Conservation (phyloP, 2,797 vertebrate genomes). For the Malurus splendens region DNA sequence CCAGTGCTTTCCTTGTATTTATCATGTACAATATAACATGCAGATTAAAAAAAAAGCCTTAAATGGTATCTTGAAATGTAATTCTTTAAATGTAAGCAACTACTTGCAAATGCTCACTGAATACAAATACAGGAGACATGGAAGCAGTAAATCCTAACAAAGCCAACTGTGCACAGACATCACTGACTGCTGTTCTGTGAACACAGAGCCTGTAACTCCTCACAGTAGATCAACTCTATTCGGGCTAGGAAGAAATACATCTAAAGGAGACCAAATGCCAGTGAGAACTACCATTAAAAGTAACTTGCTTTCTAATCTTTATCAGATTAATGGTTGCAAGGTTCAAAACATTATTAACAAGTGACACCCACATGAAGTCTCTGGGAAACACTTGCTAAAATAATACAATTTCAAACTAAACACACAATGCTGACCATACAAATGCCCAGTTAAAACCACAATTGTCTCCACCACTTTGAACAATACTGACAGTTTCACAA, state of each 20-base stretch:
- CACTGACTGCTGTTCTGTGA: background rate
- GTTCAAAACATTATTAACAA: background rate
- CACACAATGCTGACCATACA: background rate
- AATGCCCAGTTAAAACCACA: background rate
- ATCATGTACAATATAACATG: slow-evolving; percentile 12
- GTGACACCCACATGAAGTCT: background rate
- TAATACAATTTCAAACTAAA: background rate
- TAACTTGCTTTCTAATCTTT: background rate
- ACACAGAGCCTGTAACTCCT: background rate
- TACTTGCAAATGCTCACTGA: background rate
- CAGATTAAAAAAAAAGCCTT: slow-evolving; percentile 1
- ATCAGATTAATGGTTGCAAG: background rate
- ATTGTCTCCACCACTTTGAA: background rate
- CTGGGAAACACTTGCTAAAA: background rate
- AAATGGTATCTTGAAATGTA: background rate
- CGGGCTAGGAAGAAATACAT: background rate
- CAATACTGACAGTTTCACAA: background rate
- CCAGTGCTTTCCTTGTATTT: slow-evolving; percentile 29
- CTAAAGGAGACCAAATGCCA: background rate
- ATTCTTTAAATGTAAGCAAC: background rate
- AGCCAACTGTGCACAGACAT: background rate
- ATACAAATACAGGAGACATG: background rate
- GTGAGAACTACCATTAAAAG: background rate
- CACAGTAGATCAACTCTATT: background rate
- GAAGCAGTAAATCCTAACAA: slow-evolving; percentile 2